Base-by-base conservation (phyloP, 1,140 invertebrate species). In the Elymnias hypermnestra region DNA sequence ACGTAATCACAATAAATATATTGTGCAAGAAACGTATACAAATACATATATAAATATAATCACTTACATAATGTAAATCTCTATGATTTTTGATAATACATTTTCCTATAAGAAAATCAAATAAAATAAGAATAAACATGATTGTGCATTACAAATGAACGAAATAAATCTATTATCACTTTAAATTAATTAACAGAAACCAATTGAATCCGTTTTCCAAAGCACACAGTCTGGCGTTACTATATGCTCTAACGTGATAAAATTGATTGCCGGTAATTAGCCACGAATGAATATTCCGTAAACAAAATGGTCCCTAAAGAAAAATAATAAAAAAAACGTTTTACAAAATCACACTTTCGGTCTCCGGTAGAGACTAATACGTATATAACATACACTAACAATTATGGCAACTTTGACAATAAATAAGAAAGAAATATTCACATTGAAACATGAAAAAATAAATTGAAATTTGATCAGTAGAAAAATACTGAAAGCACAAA, bases 391-490 rank as follows among this genome's bases (percentile, higher is more conserved):
- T 79, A 78, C 73, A 76, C 77, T 83, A 85, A 82, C 64, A 85
- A 77, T 82, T 85, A 85, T 85, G 82, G 82, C 82, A 85, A 85
- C 82, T 63, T 82, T 74, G 76, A 83, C 69, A 85, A 84, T 84
- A 84, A 84, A 84, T 84, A 83, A 82, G 70, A 71, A 63, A 64
- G 31, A n/a, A n/a, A n/a, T 79, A 81, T 83, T 72, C 76, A 81
- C 72, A 79, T 52, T 57, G 54, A 50, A 62, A 39, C 47, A 62
- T 60, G 59, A 57, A 57, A 66, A 63, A 60, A 53, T 59, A 56
- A 40, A 59, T 63, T 31, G 47, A 52, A 51, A 59, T 47, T 58
- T 49, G 55, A 48, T 54, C 53, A 59, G 46, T 58, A 45, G 50
- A 53, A 53, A 73, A 63, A 64, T 69, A 65, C 58, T 72, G 49